phyloP scores from a whole-genome alignment of 2,797 vertebrate species.

The Dendrocincla fuliginosa region DNA sequence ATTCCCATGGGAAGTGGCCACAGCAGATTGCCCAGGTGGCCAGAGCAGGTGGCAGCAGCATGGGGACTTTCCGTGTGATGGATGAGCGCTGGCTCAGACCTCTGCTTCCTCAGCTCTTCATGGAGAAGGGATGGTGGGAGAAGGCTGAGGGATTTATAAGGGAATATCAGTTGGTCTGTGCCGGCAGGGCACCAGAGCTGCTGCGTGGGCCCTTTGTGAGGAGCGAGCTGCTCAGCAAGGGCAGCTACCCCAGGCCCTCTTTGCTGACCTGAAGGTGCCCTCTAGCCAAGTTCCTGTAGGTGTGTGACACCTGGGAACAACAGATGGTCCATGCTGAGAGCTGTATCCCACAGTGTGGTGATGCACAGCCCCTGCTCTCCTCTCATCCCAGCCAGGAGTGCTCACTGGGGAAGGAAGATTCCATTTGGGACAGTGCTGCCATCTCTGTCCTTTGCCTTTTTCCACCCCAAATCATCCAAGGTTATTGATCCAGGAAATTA shows the following conservation, averaged over 20 bases:
- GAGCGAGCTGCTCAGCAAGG: neutral
- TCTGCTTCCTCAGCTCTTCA: constrained; percentile 66
- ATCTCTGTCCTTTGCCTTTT: neutral
- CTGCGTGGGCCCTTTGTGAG: neutral
- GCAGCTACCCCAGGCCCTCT: neutral
- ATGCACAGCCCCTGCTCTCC: rapidly evolving
- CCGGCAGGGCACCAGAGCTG: neutral
- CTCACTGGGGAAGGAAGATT: neutral
- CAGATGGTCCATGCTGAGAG: rapidly evolving
- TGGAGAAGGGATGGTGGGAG: constrained; percentile 11
- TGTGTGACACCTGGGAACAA: neutral
- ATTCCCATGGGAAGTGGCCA: neutral
- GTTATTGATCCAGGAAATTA: neutral
- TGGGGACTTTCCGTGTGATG: constrained; percentile 22
- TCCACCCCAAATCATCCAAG: neutral
- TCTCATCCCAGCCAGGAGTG: rapidly evolving
- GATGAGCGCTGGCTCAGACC: constrained; percentile 50
- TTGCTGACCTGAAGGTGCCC: neutral
- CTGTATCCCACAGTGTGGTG: rapidly evolving
- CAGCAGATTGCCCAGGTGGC: neutral
- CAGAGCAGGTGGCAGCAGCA: neutral
- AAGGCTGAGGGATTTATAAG: neutral
- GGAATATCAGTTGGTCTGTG: rapidly evolving
- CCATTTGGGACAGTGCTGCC: neutral
- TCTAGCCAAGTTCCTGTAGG: neutral